Conservation (phyloP, 2,888 invertebrate genomes). For the Sesamia inferens region DNA sequence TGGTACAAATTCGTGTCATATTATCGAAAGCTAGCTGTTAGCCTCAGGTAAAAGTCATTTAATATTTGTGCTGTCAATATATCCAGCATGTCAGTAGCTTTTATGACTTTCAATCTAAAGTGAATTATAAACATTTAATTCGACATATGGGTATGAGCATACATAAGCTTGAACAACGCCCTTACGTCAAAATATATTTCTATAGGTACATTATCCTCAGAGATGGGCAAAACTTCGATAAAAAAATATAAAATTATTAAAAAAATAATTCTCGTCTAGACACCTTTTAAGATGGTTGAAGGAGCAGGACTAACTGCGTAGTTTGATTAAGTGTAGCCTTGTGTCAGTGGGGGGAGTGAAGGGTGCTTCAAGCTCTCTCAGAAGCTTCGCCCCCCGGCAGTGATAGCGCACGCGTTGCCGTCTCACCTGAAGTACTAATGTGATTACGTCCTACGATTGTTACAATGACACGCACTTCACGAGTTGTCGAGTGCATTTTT, state of each 20-base stretch:
- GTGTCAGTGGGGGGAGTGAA: slow-evolving; percentile 67
- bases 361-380: slow-evolving; percentile 62
- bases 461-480: slow-evolving; percentile 65
- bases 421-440: slow-evolving; percentile 69
- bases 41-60: neutral
- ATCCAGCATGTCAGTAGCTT: slow-evolving; percentile 1
- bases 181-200: neutral
- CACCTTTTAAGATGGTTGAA: slow-evolving; percentile 56
- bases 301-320: slow-evolving; percentile 65
- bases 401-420: slow-evolving; percentile 78
- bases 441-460: slow-evolving; percentile 65
- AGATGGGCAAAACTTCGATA: neutral
- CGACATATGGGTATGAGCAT: neutral
- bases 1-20: slow-evolving; percentile 11
- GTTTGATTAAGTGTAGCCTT: slow-evolving; percentile 73
- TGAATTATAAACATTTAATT: neutral
- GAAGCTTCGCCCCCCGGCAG: slow-evolving; percentile 62
- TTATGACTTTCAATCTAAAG: neutral
- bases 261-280: slow-evolving; percentile 47
- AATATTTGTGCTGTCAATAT: neutral
- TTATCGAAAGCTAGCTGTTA: slow-evolving; percentile 26
- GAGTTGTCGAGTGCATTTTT: slow-evolving; percentile 50
- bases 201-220: neutral
- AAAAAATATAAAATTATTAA: slow-evolving; percentile 4
- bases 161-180: neutral